These are phyloP conservation scores for Nasonia oneida DNA, from an alignment of 2,888 invertebrate genomes.

Conservation along the genomic window DNA sequence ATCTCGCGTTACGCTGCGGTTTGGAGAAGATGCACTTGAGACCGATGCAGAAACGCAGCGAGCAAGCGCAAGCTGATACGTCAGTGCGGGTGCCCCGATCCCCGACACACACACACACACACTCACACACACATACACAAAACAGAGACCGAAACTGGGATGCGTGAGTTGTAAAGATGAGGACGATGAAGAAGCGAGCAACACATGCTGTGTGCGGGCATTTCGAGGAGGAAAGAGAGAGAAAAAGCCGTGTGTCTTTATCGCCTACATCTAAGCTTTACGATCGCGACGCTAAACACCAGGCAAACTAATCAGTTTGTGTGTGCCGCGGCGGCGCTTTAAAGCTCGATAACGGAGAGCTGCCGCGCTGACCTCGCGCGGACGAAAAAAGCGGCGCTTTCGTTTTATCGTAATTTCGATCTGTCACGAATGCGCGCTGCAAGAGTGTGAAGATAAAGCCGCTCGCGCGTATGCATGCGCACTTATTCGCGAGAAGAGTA, in stretches of 20 bases:
- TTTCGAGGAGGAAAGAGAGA: background rate
- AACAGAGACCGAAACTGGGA: slow-evolving; percentile 15
- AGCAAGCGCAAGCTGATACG: slow-evolving; percentile 52
- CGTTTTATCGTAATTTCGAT: slow-evolving; percentile 59
- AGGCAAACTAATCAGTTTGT: slow-evolving; percentile 55
- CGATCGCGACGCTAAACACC: slow-evolving; percentile 52
- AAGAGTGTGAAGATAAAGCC: slow-evolving; percentile 61
- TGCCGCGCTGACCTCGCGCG: background rate
- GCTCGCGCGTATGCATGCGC: background rate
- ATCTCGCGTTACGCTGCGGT: slow-evolving; percentile 36
- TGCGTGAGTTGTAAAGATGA: background rate
- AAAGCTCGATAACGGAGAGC: slow-evolving; percentile 10
- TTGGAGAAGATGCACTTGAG: slow-evolving; percentile 51
- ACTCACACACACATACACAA: background rate
- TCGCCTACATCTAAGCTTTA: slow-evolving; percentile 54
- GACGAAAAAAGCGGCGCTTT: slow-evolving; percentile 38
- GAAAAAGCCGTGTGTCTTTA: slow-evolving; percentile 22
- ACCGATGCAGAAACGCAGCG: slow-evolving; percentile 49
- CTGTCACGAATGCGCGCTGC: slow-evolving; percentile 57
- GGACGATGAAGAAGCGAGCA: background rate
- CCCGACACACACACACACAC: background rate
- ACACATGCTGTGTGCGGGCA: slow-evolving; percentile 23
- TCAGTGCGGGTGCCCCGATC: slow-evolving; percentile 73
- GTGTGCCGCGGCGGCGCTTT: slow-evolving; percentile 23
- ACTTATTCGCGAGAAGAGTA: slow-evolving; percentile 44